Base-by-base conservation (phyloP, 2,113 vertebrate species). In the Ginglymostoma cirratum region DNA sequence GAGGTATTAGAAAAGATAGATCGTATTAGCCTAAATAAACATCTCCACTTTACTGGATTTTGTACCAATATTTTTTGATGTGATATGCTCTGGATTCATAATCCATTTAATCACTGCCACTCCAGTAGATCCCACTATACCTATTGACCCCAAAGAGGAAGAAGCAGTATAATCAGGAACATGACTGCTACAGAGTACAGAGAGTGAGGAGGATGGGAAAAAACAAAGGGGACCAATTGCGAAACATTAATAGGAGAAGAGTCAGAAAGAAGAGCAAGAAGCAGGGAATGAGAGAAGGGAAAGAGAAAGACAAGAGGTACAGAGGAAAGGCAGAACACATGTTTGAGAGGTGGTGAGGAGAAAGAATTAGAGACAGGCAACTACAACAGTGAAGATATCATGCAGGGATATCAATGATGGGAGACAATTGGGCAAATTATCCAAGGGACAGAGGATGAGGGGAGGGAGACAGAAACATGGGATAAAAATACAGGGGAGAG, bases 231-330 rank as follows among this genome's bases (percentile, higher is more conserved):
- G 52, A 55, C 21, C 27, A 34, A 65, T 14, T 34, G 85, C 52
- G 85, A 52, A 24, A 27, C 1, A 52, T 8, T 6, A 5, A 86
- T 8, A 48, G 21, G 48, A 55, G 48, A 89, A 27, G 34, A 55
- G 10, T 3, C 45, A 55, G 86, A 89, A 89, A 89, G 48, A 8
- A 7, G 85, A 87, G 85, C 85, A 87, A 48, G 45, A 30, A 89
- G 27, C 86, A 89, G 48, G 52, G 24, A 61, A 24, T 30, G 24
- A 42, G 80, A 15, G 48, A 90, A 52, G 85, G 85, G 42, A 52
- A 52, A 87, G 85, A 52, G 27, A 87, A 55, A 96, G 0, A 61
- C 55, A 48, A 96, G 97, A 96, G 96, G 21, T 67, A 27, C 10
- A 24, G 21, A 85, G n/a, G 80, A 85, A 27, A 55, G 38, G n/a